phyloP scores from a whole-genome alignment of 2,113 vertebrate species.

The Dipodomys ordii region DNA sequence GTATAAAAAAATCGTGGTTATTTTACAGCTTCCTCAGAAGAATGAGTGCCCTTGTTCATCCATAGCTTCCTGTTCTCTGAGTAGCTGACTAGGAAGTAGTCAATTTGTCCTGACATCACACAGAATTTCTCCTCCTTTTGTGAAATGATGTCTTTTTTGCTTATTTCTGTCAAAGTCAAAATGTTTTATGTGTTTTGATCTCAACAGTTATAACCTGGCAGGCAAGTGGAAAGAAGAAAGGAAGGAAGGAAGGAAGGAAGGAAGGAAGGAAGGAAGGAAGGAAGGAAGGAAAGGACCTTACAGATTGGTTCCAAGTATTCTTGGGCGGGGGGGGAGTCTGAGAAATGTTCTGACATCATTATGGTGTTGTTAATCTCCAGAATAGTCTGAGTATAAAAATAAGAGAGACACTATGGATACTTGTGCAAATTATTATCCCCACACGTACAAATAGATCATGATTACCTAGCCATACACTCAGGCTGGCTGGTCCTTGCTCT shows the following conservation, averaged over 20 bases:
- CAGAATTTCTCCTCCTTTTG: neutral
- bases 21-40: neutral
- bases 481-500: neutral
- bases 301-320: neutral
- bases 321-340: neutral
- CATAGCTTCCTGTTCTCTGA: neutral
- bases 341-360: neutral
- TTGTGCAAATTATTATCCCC: neutral
- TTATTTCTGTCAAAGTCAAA: conserved; percentile 47
- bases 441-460: neutral
- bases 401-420: neutral
- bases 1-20: neutral
- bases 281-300: neutral
- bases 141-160: conserved; percentile 46
- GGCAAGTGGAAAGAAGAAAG: neutral
- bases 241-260: neutral
- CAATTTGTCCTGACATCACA: conserved; percentile 20
- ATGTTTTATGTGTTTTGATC: neutral
- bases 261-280: neutral
- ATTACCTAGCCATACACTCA: neutral
- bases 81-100: neutral
- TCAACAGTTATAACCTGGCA: neutral
- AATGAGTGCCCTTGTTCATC: neutral
- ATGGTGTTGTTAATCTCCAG: neutral
- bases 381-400: neutral